Percentiles rank a stretch among this genome's conserved stretches.
Conservation (phyloP, 2,113 vertebrate species). For the Hypomesus transpacificus region DNA sequence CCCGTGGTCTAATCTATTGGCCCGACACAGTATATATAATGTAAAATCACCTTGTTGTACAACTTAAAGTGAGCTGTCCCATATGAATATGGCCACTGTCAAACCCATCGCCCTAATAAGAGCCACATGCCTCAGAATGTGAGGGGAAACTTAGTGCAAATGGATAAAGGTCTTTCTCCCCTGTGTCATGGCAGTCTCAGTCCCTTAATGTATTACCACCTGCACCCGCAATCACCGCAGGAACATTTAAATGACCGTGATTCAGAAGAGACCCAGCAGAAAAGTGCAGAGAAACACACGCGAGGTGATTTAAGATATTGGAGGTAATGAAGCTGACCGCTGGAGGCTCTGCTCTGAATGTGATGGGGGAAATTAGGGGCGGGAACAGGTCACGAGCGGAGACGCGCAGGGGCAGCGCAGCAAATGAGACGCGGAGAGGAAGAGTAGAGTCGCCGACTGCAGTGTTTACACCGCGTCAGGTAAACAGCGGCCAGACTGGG, state of each 20-base stretch:
- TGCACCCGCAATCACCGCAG: constrained; percentile 76
- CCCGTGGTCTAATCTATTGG: constrained; percentile 68
- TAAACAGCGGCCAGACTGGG: constrained; percentile 63
- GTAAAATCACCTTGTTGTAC: constrained; percentile 68
- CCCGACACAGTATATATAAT: constrained; percentile 59
- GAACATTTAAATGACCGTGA: constrained; percentile 77
- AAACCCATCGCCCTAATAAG: constrained; percentile 74
- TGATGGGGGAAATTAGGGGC: constrained; percentile 74
- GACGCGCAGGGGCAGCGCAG: constrained; percentile 54
- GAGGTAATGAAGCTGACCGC: constrained; percentile 77
- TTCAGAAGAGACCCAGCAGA: constrained; percentile 69
- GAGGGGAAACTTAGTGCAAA: constrained; percentile 73
- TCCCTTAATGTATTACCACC: constrained; percentile 81
- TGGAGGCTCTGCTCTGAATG: constrained; percentile 76
- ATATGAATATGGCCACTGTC: constrained; percentile 70
- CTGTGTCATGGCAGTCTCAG: constrained; percentile 69
- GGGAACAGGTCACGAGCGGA: constrained; percentile 66
- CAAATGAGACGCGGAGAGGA: constrained; percentile 69
- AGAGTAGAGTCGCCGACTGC: constrained; percentile 48
- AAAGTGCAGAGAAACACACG: constrained; percentile 65
- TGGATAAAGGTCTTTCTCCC: constrained; percentile 74
- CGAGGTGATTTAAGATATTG: constrained; percentile 81
- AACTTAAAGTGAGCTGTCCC: constrained; percentile 75
- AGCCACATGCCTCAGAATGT: constrained; percentile 74
- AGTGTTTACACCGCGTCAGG: constrained; percentile 70